Evolutionary conservation across 2,888 invertebrate genomes (phyloP).

Genomic region (Phragmatobia fuliginosa): DNA sequence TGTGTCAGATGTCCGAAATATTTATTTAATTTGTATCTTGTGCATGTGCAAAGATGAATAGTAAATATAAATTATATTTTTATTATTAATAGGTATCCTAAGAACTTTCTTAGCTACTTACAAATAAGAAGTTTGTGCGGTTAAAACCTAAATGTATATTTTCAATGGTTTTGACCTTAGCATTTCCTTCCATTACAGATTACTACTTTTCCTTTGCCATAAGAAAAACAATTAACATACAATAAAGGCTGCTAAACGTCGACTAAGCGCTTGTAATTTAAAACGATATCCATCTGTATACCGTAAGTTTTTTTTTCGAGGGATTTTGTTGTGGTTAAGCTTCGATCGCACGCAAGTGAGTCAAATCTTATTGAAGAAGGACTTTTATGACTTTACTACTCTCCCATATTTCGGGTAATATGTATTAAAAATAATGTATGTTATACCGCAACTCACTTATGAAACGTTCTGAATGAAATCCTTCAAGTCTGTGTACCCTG

Average conservation of each 20-base stretch:
- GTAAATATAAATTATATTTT: too few species aligned
- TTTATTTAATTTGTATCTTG: too few species aligned
- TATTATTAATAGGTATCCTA: too few species aligned
- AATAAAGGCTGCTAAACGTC: conserved; percentile 58
- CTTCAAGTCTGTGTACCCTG: conserved; percentile 35
- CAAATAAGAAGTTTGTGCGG: too few species aligned
- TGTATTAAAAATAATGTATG: conserved; percentile 24
- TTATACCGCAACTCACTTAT: conserved; percentile 32
- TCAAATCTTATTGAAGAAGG: conserved; percentile 28
- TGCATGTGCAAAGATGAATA: too few species aligned
- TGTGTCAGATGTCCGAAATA: too few species aligned
- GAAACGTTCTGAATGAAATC: conserved; percentile 44
- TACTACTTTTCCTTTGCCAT: neutral
- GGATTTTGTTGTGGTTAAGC: conserved; percentile 60
- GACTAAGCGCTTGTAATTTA: conserved; percentile 59
- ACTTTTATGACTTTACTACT: conserved; percentile 12
- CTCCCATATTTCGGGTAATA: conserved; percentile 27
- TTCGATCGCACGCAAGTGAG: conserved; percentile 45
- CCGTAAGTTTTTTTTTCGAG: conserved; percentile 61
- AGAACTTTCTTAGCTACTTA: too few species aligned
- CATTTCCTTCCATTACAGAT: neutral
- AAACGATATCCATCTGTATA: conserved; percentile 57
- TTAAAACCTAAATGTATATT: too few species aligned
- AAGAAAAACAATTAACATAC: conserved; percentile 29
- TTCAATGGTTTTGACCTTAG: too few species aligned